Percentiles rank a stretch among this genome's conserved stretches.
Conservation (phyloP, 2,888 invertebrate species). For the Troilus luridus region DNA sequence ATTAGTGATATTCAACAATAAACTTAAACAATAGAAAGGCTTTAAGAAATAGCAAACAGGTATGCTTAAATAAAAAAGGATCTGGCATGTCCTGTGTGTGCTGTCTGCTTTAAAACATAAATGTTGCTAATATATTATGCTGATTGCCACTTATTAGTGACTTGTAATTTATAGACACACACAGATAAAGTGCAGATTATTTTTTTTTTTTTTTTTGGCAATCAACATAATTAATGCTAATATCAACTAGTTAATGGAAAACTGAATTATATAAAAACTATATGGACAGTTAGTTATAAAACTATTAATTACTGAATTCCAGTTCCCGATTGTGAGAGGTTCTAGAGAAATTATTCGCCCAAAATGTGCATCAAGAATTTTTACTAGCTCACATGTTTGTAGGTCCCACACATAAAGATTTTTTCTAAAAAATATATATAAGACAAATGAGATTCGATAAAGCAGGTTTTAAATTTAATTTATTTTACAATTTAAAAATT, state of each 20-base stretch:
- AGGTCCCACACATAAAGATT: conserved; percentile 96
- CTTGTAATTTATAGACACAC: too few species aligned
- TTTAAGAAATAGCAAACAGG: too few species aligned
- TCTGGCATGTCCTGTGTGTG: too few species aligned
- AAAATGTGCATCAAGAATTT: conserved; percentile 96
- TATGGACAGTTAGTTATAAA: not conserved
- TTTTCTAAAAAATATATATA: conserved; percentile 74
- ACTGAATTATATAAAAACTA: not conserved
- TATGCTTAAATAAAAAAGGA: too few species aligned
- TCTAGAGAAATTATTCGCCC: conserved; percentile 94
- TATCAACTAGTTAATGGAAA: not conserved
- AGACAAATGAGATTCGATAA: not conserved
- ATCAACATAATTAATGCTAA: not conserved
- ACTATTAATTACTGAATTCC: conserved; percentile 77
- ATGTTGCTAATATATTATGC: too few species aligned
- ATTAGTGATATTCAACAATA: too few species aligned
- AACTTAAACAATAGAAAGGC: too few species aligned
- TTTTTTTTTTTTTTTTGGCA: not conserved
- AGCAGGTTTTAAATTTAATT: too few species aligned
- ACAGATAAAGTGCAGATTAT: too few species aligned
- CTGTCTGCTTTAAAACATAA: too few species aligned
- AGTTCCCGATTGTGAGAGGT: conserved; percentile 87
- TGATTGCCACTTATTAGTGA: too few species aligned
- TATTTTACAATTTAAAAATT: not conserved
- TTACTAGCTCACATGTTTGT: conserved; percentile 84